These are phyloP conservation scores for Coendou prehensilis DNA, from an alignment of 2,797 vertebrate genomes.

Conservation along the genomic window DNA sequence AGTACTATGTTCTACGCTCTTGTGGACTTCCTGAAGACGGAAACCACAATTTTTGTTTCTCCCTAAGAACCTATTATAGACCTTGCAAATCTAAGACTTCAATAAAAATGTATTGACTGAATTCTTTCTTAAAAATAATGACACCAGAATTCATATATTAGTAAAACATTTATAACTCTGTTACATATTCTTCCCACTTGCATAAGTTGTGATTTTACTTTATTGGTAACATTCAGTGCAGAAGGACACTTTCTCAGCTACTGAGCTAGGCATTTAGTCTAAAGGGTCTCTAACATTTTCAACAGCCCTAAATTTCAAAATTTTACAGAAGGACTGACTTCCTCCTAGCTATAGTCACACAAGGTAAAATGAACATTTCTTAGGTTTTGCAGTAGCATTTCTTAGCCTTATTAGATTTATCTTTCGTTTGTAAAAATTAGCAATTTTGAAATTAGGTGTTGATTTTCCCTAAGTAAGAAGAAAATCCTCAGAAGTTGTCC, in stretches of 20 bases:
- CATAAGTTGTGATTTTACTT: not conserved
- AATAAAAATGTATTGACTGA: not conserved
- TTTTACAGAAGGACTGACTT: not conserved
- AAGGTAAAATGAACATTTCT: not conserved
- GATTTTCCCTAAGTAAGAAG: not conserved
- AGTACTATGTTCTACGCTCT: not conserved
- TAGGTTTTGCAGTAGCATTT: not conserved
- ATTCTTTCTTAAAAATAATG: conserved; percentile 17
- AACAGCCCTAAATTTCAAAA: not conserved
- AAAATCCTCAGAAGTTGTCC: not conserved
- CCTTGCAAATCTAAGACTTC: not conserved
- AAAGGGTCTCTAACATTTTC: not conserved
- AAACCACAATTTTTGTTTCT: not conserved
- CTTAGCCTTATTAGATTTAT: not conserved
- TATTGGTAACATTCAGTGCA: not conserved
- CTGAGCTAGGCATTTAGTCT: not conserved
- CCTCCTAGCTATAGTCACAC: not conserved
- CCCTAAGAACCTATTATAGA: not conserved
- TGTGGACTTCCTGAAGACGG: not conserved
- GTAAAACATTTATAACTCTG: not conserved
- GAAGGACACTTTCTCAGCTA: not conserved
- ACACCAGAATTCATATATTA: not conserved
- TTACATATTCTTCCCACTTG: not conserved
- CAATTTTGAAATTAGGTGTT: conserved; percentile 25
- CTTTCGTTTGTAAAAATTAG: conserved; percentile 32